Evolutionary conservation across 2,113 vertebrate species (phyloP).

Genomic region (Porphyrio hochstetteri): DNA sequence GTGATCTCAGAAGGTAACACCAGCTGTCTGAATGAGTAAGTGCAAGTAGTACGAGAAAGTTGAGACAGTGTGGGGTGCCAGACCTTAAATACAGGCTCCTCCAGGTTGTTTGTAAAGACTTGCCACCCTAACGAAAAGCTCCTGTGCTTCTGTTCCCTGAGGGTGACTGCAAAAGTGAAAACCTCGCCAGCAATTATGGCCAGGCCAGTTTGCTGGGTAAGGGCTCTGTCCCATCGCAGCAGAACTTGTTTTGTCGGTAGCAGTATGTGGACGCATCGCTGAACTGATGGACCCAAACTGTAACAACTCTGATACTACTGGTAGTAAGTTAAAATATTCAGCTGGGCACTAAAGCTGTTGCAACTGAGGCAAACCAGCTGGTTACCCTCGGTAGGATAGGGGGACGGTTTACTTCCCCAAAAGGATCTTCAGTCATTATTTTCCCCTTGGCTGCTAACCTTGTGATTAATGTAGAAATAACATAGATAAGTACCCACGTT

Average conservation of each 20-base stretch:
- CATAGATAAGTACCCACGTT: constrained; percentile 62
- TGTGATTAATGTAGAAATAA: constrained; percentile 39
- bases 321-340: neutral
- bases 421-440: constrained; percentile 39
- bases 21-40: neutral
- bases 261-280: neutral
- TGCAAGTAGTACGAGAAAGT: neutral
- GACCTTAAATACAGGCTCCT: neutral
- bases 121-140: neutral
- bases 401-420: constrained; percentile 1
- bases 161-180: neutral
- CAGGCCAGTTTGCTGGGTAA: neutral
- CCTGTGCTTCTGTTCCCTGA: neutral
- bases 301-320: neutral
- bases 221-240: neutral
- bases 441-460: constrained; percentile 25
- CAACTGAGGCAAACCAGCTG: neutral
- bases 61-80: neutral
- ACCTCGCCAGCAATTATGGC: neutral
- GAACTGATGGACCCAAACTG: neutral
- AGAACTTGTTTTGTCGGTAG: neutral
- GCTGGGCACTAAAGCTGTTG: neutral
- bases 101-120: neutral
- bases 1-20: neutral
- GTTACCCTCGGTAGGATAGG: neutral